Conservation (phyloP, 2,888 invertebrate genomes). For the Yponomeuta malinellus region DNA sequence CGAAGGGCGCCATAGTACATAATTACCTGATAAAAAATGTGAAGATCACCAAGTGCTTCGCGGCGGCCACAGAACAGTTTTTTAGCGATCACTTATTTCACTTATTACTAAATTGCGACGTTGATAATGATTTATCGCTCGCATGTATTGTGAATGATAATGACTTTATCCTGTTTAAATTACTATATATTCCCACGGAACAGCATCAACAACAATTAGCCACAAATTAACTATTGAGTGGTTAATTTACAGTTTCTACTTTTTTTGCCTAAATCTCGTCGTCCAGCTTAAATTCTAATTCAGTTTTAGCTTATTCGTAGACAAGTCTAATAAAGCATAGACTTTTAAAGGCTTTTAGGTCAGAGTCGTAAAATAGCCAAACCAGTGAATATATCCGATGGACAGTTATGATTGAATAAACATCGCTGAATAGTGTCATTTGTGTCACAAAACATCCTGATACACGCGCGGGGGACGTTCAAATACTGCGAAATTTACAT, state of each 20-base stretch:
- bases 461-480: background rate
- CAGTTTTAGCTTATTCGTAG: background rate
- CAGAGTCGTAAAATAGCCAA: background rate
- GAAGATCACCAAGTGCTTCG: conserved; percentile 3
- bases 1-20: background rate
- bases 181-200: conserved; percentile 9
- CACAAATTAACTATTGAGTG: background rate
- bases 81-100: conserved; percentile 15
- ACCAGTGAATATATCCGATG: background rate
- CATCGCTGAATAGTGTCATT: background rate
- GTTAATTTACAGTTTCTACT: background rate
- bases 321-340: background rate
- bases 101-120: conserved; percentile 12
- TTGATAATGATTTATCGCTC: conserved; percentile 9
- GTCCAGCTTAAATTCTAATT: background rate
- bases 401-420: background rate
- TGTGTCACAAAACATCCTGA: background rate
- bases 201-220: background rate
- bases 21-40: conserved; percentile 10
- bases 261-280: background rate
- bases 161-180: conserved; percentile 7
- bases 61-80: conserved; percentile 13
- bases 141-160: conserved; percentile 1
- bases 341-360: background rate
- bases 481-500: background rate